These are phyloP conservation scores for Smittia sp. DNA, from an alignment of 2,888 invertebrate species.

Conservation along the genomic window DNA sequence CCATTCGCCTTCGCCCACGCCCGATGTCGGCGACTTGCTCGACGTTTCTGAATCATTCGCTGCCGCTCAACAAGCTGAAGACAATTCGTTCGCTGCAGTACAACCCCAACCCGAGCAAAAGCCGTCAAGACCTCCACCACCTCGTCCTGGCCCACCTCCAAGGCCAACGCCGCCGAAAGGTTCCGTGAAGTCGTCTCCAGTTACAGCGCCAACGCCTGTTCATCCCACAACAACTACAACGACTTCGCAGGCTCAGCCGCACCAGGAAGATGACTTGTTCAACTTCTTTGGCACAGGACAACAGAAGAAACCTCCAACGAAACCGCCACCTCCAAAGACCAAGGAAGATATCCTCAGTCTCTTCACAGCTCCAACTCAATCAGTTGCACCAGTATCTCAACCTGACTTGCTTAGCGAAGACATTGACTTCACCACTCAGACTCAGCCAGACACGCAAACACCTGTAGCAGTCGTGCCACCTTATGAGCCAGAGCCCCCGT, in stretches of 20 bases:
- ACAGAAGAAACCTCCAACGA: conserved; percentile 53
- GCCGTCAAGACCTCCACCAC: conserved; percentile 52
- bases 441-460: conserved; percentile 42
- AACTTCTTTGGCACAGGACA: conserved; percentile 55
- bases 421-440: conserved; percentile 46
- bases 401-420: conserved; percentile 61
- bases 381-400: conserved; percentile 50
- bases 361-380: conserved; percentile 53
- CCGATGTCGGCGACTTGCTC: conserved; percentile 63
- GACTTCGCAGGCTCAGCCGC: conserved; percentile 45
- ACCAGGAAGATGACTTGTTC: conserved; percentile 57
- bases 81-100: conserved; percentile 32
- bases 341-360: conserved; percentile 62
- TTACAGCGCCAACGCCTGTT: conserved; percentile 43
- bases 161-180: conserved; percentile 47
- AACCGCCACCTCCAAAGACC: conserved; percentile 56
- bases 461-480: conserved; percentile 25
- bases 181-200: conserved; percentile 45
- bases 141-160: conserved; percentile 52
- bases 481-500: conserved; percentile 6
- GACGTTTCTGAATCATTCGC: conserved; percentile 58
- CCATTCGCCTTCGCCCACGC: conserved; percentile 83
- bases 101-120: conserved; percentile 42
- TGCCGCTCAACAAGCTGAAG: conserved; percentile 43
- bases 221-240: conserved; percentile 44